These are phyloP conservation scores for Ladona fulva DNA, from an alignment of 1,140 invertebrate species.

Conservation along the genomic window DNA sequence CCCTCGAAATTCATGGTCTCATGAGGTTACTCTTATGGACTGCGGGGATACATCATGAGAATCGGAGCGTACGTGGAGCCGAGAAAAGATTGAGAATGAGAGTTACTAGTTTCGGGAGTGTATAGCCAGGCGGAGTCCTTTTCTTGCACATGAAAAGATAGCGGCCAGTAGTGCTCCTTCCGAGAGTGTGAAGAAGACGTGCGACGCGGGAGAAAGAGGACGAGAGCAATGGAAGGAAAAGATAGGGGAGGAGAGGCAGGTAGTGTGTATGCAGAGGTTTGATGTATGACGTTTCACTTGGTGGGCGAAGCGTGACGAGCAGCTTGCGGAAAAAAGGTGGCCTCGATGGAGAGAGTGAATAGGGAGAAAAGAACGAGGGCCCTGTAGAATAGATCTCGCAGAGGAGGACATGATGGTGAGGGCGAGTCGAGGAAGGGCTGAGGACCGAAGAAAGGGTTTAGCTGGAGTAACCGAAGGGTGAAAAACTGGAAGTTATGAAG, in stretches of 20 bases:
- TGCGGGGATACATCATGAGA: no score
- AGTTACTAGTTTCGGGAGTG: no score
- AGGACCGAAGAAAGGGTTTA: no score
- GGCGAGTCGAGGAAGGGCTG: not conserved
- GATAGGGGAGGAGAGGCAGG: not conserved
- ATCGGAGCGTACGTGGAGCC: no score
- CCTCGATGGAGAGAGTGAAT: not conserved
- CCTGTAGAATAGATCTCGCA: no score
- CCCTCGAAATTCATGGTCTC: no score
- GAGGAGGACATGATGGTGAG: not conserved
- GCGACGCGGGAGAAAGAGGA: not conserved
- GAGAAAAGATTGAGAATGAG: no score
- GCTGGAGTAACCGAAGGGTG: no score
- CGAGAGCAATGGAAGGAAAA: not conserved
- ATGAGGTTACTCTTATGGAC: no score
- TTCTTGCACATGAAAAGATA: no score
- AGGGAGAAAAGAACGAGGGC: not conserved
- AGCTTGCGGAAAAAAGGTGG: slow-evolving; percentile 7
- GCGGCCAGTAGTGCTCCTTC: no score
- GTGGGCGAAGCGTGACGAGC: not conserved
- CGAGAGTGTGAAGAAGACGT: not conserved
- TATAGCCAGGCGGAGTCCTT: no score
- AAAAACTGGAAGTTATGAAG: not conserved
- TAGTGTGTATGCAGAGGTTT: not conserved
- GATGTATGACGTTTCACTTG: slow-evolving; percentile 9